A percentile compares a stretch with the other conserved stretches of the same genome.
Conservation (phyloP, 2,797 vertebrate species). For the Mus caroli region DNA sequence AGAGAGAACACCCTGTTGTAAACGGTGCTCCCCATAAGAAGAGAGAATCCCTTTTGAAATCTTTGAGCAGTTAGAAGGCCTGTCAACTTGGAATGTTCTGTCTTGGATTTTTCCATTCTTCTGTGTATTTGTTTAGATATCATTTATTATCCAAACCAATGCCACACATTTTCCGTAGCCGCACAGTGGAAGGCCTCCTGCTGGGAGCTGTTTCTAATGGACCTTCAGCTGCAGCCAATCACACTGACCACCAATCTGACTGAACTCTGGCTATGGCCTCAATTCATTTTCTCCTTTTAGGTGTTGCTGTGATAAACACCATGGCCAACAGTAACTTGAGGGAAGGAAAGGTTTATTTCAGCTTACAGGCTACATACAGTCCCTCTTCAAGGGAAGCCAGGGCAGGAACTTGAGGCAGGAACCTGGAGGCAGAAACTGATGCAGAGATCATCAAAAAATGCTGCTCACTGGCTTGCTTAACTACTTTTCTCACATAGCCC, state of each 20-base stretch:
- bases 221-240: not conserved
- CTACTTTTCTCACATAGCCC: not conserved
- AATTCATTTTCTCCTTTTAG: not conserved
- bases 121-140: conserved; percentile 61
- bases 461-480: not conserved
- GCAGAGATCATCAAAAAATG: not conserved
- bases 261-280: not conserved
- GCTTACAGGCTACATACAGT: not conserved
- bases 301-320: not conserved
- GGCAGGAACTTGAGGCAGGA: not conserved
- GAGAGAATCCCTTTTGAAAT: conserved; percentile 38
- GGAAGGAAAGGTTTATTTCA: not conserved
- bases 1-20: not conserved
- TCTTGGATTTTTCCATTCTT: conserved; percentile 4
- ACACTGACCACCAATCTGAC: not conserved
- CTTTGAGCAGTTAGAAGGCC: not conserved
- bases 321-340: not conserved
- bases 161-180: not conserved
- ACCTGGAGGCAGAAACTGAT: not conserved
- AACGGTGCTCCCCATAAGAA: conserved; percentile 7
- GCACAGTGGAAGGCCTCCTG: not conserved
- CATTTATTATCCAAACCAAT: conserved; percentile 19
- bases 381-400: not conserved
- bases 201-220: not conserved
- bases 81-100: conserved; percentile 25